Conservation (phyloP, 2,888 invertebrate genomes). For the Epiblema foenella region DNA sequence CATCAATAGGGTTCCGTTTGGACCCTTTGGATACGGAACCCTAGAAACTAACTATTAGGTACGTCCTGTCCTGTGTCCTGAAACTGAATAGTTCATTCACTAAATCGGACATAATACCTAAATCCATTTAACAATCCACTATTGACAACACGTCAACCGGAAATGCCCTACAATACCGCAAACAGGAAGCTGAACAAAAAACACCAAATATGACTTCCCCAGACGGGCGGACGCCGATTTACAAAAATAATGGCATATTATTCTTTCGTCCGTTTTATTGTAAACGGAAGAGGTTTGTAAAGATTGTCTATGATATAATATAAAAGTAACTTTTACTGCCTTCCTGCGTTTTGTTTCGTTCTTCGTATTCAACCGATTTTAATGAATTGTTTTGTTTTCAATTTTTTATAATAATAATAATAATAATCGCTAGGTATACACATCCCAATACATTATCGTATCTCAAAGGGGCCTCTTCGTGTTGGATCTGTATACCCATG, state of each 20-base stretch:
- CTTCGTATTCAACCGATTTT: conserved; percentile 9
- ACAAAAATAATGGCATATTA: conserved; percentile 37
- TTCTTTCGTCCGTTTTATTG: conserved; percentile 40
- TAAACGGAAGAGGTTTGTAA: conserved; percentile 69
- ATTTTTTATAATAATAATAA: too few species aligned
- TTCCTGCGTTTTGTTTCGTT: conserved; percentile 32
- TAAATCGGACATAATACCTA: conserved; percentile 13
- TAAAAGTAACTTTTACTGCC: conserved; percentile 28
- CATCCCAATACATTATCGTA: too few species aligned
- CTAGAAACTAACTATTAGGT: too few species aligned
- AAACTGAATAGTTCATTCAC: conserved; percentile 9
- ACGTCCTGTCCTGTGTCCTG: background rate
- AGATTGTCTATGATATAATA: conserved; percentile 47
- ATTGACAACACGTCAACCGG: conserved; percentile 17
- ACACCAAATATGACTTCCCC: conserved; percentile 49
- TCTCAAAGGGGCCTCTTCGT: too few species aligned
- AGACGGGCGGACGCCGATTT: conserved; percentile 37
- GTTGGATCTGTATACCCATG: too few species aligned
- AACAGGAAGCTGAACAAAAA: conserved; percentile 40
- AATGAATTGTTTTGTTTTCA: conserved; percentile 21
- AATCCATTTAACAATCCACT: conserved; percentile 10
- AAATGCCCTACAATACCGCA: conserved; percentile 35
- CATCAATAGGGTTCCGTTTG: too few species aligned
- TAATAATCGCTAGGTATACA: too few species aligned
- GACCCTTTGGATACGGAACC: too few species aligned